These are phyloP conservation scores for Columba livia DNA, from an alignment of 2,113 vertebrate genomes.

Conservation along the genomic window DNA sequence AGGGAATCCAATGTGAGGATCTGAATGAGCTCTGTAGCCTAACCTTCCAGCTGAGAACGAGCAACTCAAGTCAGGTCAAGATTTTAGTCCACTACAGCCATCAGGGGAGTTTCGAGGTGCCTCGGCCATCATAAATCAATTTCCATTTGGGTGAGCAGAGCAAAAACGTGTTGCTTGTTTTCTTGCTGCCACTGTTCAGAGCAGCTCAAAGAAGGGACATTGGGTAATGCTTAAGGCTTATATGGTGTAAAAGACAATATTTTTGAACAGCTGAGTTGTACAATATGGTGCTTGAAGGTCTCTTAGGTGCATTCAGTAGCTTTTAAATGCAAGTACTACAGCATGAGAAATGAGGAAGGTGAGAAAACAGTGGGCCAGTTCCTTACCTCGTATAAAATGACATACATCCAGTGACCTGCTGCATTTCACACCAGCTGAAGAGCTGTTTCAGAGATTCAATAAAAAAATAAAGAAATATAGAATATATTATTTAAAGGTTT, in stretches of 20 bases:
- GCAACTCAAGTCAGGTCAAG: background rate
- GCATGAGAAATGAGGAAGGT: background rate
- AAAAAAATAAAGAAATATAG: background rate
- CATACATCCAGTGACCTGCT: background rate
- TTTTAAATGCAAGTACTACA: background rate
- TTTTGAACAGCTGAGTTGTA: background rate
- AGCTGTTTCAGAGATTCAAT: background rate
- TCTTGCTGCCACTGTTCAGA: background rate
- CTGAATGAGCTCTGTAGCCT: background rate
- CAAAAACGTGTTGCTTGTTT: background rate
- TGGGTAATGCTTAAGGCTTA: too few species aligned
- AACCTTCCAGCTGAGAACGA: background rate
- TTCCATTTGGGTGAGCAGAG: background rate
- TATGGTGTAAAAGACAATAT: background rate
- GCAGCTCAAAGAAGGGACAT: background rate
- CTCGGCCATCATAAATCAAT: background rate
- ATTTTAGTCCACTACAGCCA: slow-evolving; percentile 23
- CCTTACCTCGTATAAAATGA: background rate
- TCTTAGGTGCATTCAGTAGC: background rate
- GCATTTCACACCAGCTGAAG: background rate
- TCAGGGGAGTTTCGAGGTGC: background rate
- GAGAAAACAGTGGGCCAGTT: background rate
- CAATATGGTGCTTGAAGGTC: background rate
- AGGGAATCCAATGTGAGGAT: background rate
- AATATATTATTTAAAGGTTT: background rate